Evolutionary conservation across 2,888 invertebrate genomes (phyloP).

Genomic region (Leptarthrus brevirostris): DNA sequence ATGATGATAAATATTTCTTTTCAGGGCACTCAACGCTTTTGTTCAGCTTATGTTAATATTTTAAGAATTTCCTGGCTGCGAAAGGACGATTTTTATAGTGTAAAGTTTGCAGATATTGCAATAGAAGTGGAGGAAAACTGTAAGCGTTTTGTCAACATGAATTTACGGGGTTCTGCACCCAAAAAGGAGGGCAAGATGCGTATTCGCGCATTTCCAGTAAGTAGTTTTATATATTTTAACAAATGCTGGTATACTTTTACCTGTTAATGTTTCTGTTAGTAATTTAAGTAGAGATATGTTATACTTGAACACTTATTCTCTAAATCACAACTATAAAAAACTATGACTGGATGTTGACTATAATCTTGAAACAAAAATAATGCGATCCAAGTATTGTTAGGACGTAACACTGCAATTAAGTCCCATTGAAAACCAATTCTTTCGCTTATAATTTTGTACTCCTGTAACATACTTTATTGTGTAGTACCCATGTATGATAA

Average conservation of each 20-base stretch:
- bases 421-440: no score
- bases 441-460: no score
- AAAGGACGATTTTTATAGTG: neutral
- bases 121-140: constrained; percentile 63
- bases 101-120: constrained; percentile 49
- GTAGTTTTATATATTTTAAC: constrained; percentile 64
- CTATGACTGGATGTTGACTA: no score
- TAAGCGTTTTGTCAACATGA: constrained; percentile 63
- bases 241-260: constrained; percentile 17
- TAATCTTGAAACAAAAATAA: no score
- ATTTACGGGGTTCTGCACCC: constrained; percentile 71
- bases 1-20: neutral
- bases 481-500: no score
- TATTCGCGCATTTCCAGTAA: constrained; percentile 97
- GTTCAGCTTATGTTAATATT: neutral
- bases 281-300: no score
- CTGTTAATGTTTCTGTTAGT: no score
- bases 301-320: no score
- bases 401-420: no score
- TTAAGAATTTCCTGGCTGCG: neutral
- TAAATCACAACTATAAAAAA: no score
- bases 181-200: constrained; percentile 98
- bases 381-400: no score
- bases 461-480: no score
- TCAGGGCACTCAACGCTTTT: neutral